A percentile compares a stretch with the other conserved stretches of the same genome.
phyloP scores from a whole-genome alignment of 2,113 vertebrate species.

The Neolamprologus longior region DNA sequence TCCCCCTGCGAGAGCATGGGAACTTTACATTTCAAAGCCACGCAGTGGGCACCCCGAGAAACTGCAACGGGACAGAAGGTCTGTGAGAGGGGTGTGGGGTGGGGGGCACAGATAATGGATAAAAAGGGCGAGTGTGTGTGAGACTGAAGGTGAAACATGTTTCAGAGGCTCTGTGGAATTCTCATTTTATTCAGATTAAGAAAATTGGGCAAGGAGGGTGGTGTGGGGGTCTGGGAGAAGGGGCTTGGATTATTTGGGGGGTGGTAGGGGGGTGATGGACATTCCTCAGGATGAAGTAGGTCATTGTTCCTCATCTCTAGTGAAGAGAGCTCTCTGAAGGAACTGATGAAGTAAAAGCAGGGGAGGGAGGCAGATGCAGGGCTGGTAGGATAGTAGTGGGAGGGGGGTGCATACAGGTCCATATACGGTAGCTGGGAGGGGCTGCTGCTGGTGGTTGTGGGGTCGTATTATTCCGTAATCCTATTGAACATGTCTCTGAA shows the following conservation, averaged over 20 bases:
- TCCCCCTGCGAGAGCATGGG: conserved; percentile 53
- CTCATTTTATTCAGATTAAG: conserved; percentile 75
- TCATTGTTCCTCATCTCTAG: conserved; percentile 73
- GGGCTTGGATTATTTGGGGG: conserved; percentile 64
- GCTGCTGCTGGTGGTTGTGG: neutral
- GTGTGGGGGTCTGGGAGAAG: conserved; percentile 45
- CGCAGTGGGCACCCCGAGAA: conserved; percentile 33
- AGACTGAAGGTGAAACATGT: conserved; percentile 59
- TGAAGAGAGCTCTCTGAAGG: conserved; percentile 72
- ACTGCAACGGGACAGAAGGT: conserved; percentile 10
- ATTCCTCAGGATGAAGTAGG: conserved; percentile 79
- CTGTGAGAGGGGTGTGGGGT: neutral
- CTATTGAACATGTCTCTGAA: conserved; percentile 75
- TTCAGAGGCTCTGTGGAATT: conserved; percentile 60
- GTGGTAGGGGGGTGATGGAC: conserved; percentile 49
- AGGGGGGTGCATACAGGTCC: conserved; percentile 65
- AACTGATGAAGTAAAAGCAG: conserved; percentile 75
- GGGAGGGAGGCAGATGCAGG: conserved; percentile 40
- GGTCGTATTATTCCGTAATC: conserved; percentile 74
- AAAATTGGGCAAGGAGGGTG: conserved; percentile 11
- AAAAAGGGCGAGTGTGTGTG: neutral
- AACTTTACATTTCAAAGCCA: conserved; percentile 69
- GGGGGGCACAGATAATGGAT: neutral
- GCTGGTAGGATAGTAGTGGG: conserved; percentile 4
- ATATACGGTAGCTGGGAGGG: conserved; percentile 26